These are phyloP conservation scores for Caradrina kadenii DNA, from an alignment of 2,888 invertebrate genomes.

Conservation along the genomic window DNA sequence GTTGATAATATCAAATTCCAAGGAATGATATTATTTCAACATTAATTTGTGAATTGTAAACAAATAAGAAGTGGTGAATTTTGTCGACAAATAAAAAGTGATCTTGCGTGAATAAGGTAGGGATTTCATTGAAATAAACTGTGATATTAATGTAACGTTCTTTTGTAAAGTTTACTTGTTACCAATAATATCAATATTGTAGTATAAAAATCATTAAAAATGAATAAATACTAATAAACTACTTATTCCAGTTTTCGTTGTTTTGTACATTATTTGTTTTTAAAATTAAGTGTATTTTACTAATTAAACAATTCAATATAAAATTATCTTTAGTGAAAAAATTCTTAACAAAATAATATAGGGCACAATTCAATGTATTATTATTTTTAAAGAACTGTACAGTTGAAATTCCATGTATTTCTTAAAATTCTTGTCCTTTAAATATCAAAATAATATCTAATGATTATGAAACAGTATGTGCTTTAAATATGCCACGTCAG, in stretches of 20 bases:
- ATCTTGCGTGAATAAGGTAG: no score
- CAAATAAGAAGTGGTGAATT: no score
- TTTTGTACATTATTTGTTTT: constrained; percentile 39
- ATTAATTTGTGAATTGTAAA: no score
- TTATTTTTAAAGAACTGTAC: constrained; percentile 29
- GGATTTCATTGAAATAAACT: no score
- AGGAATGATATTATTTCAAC: no score
- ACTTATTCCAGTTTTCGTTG: constrained; percentile 31
- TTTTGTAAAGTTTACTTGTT: no score
- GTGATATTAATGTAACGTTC: no score
- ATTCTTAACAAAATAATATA: constrained; percentile 24
- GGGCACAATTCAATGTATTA: constrained; percentile 34
- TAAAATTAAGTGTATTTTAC: constrained; percentile 35
- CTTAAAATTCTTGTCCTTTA: constrained; percentile 4
- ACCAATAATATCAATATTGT: no score
- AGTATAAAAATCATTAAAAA: no score
- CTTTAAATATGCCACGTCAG: background rate
- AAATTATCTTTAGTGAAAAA: constrained; percentile 32
- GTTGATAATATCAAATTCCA: no score
- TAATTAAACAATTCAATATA: constrained; percentile 37
- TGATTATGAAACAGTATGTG: background rate
- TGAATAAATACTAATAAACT: constrained; percentile 59
- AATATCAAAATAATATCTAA: background rate
- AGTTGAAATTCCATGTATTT: constrained; percentile 18
- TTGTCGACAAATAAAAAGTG: no score